Evolutionary conservation across 2,888 invertebrate genomes (phyloP).

Genomic region (Didymodactylos carnosus): DNA sequence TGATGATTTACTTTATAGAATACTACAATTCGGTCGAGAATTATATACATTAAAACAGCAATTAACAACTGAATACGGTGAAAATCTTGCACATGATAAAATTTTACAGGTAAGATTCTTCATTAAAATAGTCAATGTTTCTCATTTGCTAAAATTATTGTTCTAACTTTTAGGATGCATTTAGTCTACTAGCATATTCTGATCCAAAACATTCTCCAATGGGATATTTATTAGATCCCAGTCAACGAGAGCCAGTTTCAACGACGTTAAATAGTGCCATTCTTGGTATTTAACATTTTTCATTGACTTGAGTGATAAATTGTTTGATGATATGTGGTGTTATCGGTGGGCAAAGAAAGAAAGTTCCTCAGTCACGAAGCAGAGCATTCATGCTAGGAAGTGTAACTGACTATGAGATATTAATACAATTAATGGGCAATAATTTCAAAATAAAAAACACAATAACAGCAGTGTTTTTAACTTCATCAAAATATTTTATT

Average conservation of each 20-base stretch:
- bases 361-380: no score
- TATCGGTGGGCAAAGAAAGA: no score
- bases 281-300: conserved; percentile 51
- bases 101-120: conserved; percentile 60
- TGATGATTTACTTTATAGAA: conserved; percentile 56
- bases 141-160: not conserved
- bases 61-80: conserved; percentile 57
- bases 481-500: no score
- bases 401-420: not conserved
- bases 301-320: not conserved
- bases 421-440: not conserved
- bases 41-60: conserved; percentile 72
- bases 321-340: no score
- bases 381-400: no score
- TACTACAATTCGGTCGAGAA: conserved; percentile 79
- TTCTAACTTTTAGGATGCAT: conserved; percentile 56
- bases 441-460: not conserved
- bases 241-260: conserved; percentile 77
- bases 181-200: conserved; percentile 85
- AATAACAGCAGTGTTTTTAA: no score
- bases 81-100: conserved; percentile 61
- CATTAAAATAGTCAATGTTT: no score
- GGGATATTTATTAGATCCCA: conserved; percentile 82
- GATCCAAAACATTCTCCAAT: conserved; percentile 93
- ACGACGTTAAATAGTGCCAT: conserved; percentile 91